A percentile compares a stretch with the other conserved stretches of the same genome.
Conservation (phyloP, 1,140 invertebrate genomes). For the Uloborus diversus region DNA sequence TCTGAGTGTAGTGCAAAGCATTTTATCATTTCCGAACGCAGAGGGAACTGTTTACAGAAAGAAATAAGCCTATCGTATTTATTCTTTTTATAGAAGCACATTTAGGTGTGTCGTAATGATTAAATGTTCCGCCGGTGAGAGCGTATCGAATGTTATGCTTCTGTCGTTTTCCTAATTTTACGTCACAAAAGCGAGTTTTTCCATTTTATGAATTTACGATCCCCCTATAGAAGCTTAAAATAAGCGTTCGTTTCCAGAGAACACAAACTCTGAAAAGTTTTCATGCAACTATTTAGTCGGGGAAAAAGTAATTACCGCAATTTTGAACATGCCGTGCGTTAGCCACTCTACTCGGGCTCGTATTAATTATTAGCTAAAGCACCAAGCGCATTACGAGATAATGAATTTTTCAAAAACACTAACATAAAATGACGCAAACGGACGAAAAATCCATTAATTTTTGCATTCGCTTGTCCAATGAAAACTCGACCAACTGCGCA, state of each 20-base stretch:
- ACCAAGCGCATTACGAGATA: conserved; percentile 43
- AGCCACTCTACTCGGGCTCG: conserved; percentile 32
- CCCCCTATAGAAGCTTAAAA: conserved; percentile 44
- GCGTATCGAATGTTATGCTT: neutral
- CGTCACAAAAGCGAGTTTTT: conserved; percentile 45
- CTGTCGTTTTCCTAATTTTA: neutral
- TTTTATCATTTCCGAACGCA: too few relatives aligned
- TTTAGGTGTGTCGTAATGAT: conserved; percentile 19
- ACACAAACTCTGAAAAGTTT: conserved; percentile 48
- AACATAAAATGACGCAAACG: conserved; percentile 53
- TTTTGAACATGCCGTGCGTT: conserved; percentile 29
- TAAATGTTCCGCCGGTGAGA: conserved; percentile 20
- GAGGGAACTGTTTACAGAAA: conserved; percentile 30
- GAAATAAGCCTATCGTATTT: conserved; percentile 39
- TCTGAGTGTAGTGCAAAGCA: too few relatives aligned
- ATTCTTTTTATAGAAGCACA: conserved; percentile 24
- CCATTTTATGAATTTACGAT: conserved; percentile 47
- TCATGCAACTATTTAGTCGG: conserved; percentile 47
- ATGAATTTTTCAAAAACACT: conserved; percentile 55
- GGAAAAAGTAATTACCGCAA: conserved; percentile 53
- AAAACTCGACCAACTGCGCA: conserved; percentile 41
- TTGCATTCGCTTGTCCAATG: conserved; percentile 51
- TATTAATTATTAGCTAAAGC: conserved; percentile 54
- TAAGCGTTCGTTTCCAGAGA: conserved; percentile 26
- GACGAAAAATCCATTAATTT: conserved; percentile 55